Evolutionary conservation across 2,888 invertebrate genomes (phyloP), one percentile per base, ranked within the genome.

Genomic region (Hypomecis atomaria): DNA sequence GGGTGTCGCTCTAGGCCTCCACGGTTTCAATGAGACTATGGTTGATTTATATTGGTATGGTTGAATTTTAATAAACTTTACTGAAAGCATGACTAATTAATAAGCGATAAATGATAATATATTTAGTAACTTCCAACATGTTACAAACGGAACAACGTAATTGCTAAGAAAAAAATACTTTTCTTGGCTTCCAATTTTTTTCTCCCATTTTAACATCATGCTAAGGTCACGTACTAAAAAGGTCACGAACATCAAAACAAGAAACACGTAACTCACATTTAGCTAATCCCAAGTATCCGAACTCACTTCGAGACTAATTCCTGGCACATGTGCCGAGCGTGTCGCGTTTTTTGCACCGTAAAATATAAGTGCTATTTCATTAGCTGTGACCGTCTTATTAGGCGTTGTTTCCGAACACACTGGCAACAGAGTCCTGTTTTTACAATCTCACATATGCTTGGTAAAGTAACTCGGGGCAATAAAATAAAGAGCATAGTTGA

Each of bases 311-410:
- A 81, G 74, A 71, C 84, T 89, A 89, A 89, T 88, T 88, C 84
- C 75, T 76, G 80, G 79, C 90, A 90, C 87, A 85, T 90, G 89
- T 89, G 84, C 60, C 66, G 67, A 70, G 70, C 75, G 75, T 67
- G 78, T 73, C 71, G 58, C 59, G 73, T 85, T 92, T 89, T 90
- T 92, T 90, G 89, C 86, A 78, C 81, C 83, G 78, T 87, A 82
- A 87, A 87, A 79, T 75, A 78, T 88, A 89, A 90, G 87, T 87
- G 89, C 77, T 88, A 86, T 91, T 92, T 91, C 87, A 91, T 91
- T 87, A 83, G 79, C 84, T 88, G 84, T 90, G 83, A 84, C 64
- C 82, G 76, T 81, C 81, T 78, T 74, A 75, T 75, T 73, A 75
- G 55, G 65, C 74, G 79, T 81, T 76, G 76, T 77, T 75, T 73